Base-by-base conservation (phyloP, 2,113 vertebrate species). In the Oreotragus oreotragus region DNA sequence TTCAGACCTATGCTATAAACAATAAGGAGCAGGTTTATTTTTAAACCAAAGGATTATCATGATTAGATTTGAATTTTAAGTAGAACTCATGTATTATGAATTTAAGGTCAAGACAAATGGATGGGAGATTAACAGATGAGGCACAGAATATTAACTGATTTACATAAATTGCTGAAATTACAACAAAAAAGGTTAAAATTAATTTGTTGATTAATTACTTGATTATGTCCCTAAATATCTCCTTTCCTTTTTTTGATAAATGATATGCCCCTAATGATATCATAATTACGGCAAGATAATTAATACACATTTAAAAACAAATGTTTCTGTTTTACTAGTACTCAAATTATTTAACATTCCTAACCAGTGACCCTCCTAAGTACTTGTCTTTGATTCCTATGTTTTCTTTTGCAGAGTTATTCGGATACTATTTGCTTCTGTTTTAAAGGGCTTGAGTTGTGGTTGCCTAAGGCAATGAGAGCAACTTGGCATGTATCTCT, bases 191-290 rank as follows among this genome's bases (percentile, higher is more conserved):
- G 16, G 25, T 64, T 84, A 47, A 84, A 33, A 83, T n/a, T 90
- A 90, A 95, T 73, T 90, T 90, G 2, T 15, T 77, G 15, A 47
- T 73, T 73, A 97, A 87, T 73, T 81, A 70, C 27, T 49, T 97
- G 70, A 87, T 96, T 45, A 58, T 4, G 17, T 81, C 2, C 23
- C 7, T 89, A 23, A 93, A 58, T 89, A 93, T 33, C 30, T 55
- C 25, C 33, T 91, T 81, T 43, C 9, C 27, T 77, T 87, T 79
- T 5, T 91, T 96, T 92, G 47, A 77, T 39, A 92, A 84, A 58
- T n/a, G 49, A 92, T 45, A 80, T 81, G 16, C 10, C 7, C 19
- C 39, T 13, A 92, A 49, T 92, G 70, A 92, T 64, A 84, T 70
- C 16, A 90, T 30, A 80, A 87, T 70, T 91, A 16, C 36, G 88